Percentiles rank a stretch among this genome's conserved stretches.
Conservation (phyloP, 1,140 invertebrate species). For the Drosophila busckii region DNA sequence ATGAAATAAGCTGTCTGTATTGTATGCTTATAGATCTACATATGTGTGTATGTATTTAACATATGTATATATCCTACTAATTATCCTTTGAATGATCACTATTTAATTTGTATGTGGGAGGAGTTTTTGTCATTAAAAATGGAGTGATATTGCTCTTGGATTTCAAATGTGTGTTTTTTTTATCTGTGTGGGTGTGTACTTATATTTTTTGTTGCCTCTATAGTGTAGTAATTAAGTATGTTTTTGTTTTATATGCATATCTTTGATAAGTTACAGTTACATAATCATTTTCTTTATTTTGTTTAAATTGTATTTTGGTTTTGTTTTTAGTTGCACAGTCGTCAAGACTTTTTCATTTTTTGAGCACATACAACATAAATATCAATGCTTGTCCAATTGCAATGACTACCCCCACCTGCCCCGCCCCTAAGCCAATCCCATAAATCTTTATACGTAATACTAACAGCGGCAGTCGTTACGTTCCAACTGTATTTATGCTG, state of each 20-base stretch:
- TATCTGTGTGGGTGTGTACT: too few species aligned
- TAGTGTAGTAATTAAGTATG: constrained; percentile 27
- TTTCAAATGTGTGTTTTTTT: too few species aligned
- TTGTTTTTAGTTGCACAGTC: neutral
- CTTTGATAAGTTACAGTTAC: constrained; percentile 65
- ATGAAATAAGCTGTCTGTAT: too few species aligned
- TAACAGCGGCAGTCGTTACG: constrained; percentile 9
- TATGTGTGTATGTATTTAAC: constrained; percentile 27
- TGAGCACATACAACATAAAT: constrained; percentile 35
- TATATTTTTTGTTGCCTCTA: too few species aligned
- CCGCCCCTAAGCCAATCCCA: neutral
- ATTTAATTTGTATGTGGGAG: constrained; percentile 20
- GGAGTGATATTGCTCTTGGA: constrained; percentile 8
- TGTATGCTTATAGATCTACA: constrained; percentile 33
- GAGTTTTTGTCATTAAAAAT: constrained; percentile 27
- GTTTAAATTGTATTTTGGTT: constrained; percentile 3
- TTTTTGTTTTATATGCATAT: constrained; percentile 48
- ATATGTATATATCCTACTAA: constrained; percentile 25
- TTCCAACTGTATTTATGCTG: too few species aligned
- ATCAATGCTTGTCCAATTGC: constrained; percentile 14
- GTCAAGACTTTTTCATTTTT: constrained; percentile 14
- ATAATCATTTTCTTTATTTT: constrained; percentile 46
- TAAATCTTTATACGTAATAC: constrained; percentile 13
- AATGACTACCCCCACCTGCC: neutral
- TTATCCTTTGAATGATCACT: constrained; percentile 15